Conservation (phyloP, 2,888 invertebrate species). For the Strigamia maritima region DNA sequence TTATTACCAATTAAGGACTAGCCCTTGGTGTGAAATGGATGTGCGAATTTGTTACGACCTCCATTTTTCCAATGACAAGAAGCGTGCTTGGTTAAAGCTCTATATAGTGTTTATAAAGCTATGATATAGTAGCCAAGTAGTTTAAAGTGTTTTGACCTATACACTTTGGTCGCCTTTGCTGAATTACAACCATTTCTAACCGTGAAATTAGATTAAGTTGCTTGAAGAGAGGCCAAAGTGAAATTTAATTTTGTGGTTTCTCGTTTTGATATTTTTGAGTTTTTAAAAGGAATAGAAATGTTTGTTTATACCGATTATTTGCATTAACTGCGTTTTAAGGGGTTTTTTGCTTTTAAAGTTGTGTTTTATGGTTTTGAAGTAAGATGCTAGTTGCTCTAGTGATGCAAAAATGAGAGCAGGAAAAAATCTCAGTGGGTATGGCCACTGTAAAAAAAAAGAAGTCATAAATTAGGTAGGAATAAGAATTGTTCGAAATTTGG, state of each 20-base stretch:
- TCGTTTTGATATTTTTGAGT: neutral
- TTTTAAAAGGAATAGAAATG: neutral
- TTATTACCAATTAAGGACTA: slow-evolving; percentile 15
- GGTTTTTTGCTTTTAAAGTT: too few species aligned
- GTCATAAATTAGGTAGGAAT: too few species aligned
- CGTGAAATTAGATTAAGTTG: slow-evolving; percentile 5
- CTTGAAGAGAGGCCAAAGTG: neutral
- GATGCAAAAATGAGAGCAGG: too few species aligned
- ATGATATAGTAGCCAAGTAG: neutral
- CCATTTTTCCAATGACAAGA: slow-evolving; percentile 5
- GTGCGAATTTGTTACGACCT: slow-evolving; percentile 8
- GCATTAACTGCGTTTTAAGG: too few species aligned
- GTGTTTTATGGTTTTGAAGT: too few species aligned
- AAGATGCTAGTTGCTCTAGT: too few species aligned
- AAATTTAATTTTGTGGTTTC: neutral
- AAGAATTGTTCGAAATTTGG: too few species aligned
- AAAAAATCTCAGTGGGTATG: too few species aligned
- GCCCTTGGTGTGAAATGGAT: neutral
- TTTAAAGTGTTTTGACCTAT: slow-evolving; percentile 3
- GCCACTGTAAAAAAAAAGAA: too few species aligned
- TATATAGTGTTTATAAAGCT: neutral
- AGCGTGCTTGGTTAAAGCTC: neutral
- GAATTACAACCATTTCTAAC: neutral
- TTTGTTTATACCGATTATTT: neutral
- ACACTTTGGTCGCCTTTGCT: neutral